Conservation (phyloP, 2,113 vertebrate species). For the Baryphthengus martii region DNA sequence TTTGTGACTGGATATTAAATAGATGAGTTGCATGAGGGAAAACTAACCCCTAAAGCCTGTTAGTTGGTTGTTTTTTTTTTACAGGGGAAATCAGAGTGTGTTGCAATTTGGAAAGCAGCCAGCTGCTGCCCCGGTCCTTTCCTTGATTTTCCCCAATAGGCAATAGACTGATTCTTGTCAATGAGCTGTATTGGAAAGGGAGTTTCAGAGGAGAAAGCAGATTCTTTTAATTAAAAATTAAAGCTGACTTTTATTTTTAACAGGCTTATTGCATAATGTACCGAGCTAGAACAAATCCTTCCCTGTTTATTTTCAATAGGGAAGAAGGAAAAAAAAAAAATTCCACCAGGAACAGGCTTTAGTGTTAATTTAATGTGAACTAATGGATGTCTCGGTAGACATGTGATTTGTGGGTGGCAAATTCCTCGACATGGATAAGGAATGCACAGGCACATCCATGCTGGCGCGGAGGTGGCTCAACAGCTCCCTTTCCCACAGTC, state of each 20-base stretch:
- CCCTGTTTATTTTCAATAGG: conserved; percentile 24
- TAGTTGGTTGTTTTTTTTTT: not conserved
- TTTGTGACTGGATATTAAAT: not conserved
- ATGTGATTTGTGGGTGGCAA: conserved; percentile 69
- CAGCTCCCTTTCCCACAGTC: not conserved
- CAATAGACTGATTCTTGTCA: not conserved
- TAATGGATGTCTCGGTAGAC: conserved; percentile 37
- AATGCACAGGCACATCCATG: conserved; percentile 7
- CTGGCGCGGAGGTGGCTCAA: not conserved
- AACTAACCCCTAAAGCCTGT: not conserved
- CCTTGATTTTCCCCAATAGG: not conserved
- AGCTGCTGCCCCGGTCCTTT: not conserved
- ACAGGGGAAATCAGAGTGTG: not conserved
- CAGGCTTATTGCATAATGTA: not conserved
- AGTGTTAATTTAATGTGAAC: conserved; percentile 52
- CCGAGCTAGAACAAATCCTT: conserved; percentile 31
- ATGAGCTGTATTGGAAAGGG: not conserved
- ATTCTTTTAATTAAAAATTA: conserved; percentile 47
- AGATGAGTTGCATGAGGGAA: not conserved
- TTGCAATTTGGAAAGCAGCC: not conserved
- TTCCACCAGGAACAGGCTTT: conserved; percentile 16
- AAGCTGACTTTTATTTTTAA: conserved; percentile 51
- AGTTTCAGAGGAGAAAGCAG: conserved; percentile 3
- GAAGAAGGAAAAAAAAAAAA: not conserved
- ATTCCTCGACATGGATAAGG: conserved; percentile 63